Base-by-base conservation (phyloP, 2,113 vertebrate species). In the Leucopternis melanops region DNA sequence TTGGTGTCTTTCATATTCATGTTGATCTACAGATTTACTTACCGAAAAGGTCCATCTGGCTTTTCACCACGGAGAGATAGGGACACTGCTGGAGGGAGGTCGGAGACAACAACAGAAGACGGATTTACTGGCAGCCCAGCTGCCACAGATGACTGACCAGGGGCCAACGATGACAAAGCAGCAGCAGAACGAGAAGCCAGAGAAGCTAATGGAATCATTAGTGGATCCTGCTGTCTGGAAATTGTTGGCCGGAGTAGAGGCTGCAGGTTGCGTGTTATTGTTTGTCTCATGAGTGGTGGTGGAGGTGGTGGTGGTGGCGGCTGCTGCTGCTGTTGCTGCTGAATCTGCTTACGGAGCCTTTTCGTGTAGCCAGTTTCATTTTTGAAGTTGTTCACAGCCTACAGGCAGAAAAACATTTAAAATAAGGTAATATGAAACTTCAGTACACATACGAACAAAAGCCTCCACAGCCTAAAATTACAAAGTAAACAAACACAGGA, bases 301-400 rank as follows among this genome's bases (percentile, higher is more conserved):
- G 96, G 96, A 18, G 90, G 94, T 1, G 93, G 92, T 0, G 86
- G 96, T 0, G 90, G 96, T 0, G 92, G 96, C 0, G 94, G 94
- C 5, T 66, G 94, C 1, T 82, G 92, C 4, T 95, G 94, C 10
- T 95, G 94, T 2, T 98, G 98, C 55, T 98, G 97, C 59, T 98
- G 96, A 49, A 98, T 94, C 81, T 97, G 98, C 90, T 98, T 98
- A 52, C 97, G 97, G 44, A 98, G 96, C 82, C 97, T 97, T 96
- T 99, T 99, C 3, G 98, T 97, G 92, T 98, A 98, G 67, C 98
- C 99, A 3, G 98, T 99, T 96, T 99, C 99, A 45, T 99, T 99
- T 97, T 99, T 99, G 96, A 99, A 99, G 96, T 98, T 99, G 97
- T 99, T 99, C 50, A 99, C 99, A 92, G 99, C 99, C 99, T 99